phyloP scores from a whole-genome alignment of 2,888 invertebrate species.

The Eudasyphora cyanicolor region DNA sequence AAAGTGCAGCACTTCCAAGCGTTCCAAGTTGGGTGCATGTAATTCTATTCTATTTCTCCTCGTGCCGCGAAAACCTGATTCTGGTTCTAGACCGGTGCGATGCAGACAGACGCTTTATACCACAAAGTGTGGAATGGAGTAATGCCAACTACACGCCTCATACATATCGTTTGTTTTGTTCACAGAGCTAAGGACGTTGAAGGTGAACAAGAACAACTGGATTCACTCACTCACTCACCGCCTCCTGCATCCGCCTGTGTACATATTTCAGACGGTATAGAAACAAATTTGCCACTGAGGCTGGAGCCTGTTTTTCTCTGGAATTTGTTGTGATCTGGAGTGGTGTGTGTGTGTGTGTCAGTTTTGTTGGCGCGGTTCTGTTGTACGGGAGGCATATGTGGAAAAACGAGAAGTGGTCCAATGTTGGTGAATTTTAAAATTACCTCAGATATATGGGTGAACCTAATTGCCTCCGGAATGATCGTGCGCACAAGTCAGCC shows the following conservation, averaged over 20 bases:
- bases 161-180: constrained; percentile 13
- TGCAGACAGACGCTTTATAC: constrained; percentile 31
- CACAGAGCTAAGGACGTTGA: constrained; percentile 67
- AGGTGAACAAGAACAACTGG: constrained; percentile 69
- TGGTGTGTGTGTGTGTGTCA: too few relatives aligned
- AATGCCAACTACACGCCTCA: neutral
- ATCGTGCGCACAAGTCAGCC: too few relatives aligned
- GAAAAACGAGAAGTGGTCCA: neutral
- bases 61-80: constrained; percentile 4
- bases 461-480: too few relatives aligned
- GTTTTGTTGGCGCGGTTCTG: too few relatives aligned
- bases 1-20: neutral
- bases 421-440: too few relatives aligned
- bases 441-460: too few relatives aligned
- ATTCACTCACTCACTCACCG: too few relatives aligned
- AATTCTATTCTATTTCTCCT: neutral
- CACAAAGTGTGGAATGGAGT: constrained; percentile 13
- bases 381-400: neutral
- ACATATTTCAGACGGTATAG: too few relatives aligned
- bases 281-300: too few relatives aligned
- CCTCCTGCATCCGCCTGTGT: neutral
- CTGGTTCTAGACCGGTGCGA: constrained; percentile 12
- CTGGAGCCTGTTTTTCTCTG: too few relatives aligned
- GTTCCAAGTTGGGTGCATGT: constrained; percentile 2
- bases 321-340: too few relatives aligned